Conservation (phyloP, 2,888 invertebrate species). For the Erpobdella octoculata region DNA sequence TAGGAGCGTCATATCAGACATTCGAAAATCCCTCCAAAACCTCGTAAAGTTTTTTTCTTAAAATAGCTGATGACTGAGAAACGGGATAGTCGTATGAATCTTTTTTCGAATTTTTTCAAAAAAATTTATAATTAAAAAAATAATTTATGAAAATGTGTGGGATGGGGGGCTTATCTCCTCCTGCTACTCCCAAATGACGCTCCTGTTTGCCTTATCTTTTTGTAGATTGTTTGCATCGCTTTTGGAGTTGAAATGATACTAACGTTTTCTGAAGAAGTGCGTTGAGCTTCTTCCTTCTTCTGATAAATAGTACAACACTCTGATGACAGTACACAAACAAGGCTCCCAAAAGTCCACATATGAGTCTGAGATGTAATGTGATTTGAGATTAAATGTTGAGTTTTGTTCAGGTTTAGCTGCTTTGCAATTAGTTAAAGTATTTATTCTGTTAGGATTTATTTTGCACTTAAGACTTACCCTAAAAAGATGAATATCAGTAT, state of each 20-base stretch:
- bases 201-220: too few species aligned
- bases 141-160: too few species aligned
- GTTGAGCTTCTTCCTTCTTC: conserved; percentile 80
- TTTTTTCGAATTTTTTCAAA: too few species aligned
- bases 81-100: too few species aligned
- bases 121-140: too few species aligned
- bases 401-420: neutral
- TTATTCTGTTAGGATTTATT: neutral
- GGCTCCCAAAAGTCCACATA: conserved; percentile 78
- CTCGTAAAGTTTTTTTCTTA: too few species aligned
- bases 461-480: conserved; percentile 60
- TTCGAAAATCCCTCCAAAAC: too few species aligned
- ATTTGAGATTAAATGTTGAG: neutral
- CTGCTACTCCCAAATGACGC: too few species aligned
- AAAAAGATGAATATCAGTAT: conserved; percentile 84
- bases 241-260: conserved; percentile 41
- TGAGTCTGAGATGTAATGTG: conserved; percentile 58
- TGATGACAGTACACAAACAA: conserved; percentile 85
- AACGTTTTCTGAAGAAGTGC: conserved; percentile 87
- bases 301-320: conserved; percentile 83
- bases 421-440: neutral
- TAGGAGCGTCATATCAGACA: too few species aligned
- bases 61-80: too few species aligned
- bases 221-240: too few species aligned
- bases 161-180: too few species aligned